Conservation (phyloP, 2,888 invertebrate species). For the Cistogaster globosa region DNA sequence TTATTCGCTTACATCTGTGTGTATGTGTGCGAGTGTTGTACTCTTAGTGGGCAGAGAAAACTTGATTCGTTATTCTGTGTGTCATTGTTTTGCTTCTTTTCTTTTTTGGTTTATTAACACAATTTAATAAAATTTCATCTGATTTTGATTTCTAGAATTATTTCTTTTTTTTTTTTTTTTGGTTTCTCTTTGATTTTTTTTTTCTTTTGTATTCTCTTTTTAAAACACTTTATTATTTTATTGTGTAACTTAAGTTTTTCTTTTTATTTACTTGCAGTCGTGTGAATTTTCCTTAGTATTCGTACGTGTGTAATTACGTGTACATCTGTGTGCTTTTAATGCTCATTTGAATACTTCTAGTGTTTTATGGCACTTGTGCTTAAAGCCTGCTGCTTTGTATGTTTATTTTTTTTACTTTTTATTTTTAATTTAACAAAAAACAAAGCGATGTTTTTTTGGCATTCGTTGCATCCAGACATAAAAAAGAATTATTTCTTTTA, state of each 20-base stretch:
- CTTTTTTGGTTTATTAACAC: slow-evolving; percentile 21
- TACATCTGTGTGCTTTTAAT: slow-evolving; percentile 36
- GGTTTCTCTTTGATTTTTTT: not conserved
- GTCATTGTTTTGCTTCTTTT: not conserved
- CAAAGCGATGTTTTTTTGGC: not conserved
- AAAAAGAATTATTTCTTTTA: slow-evolving; percentile 11
- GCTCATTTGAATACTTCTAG: slow-evolving; percentile 66
- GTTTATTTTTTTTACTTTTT: not conserved
- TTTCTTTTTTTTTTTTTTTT: slow-evolving; percentile 1
- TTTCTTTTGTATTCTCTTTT: not conserved
- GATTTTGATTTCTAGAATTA: slow-evolving; percentile 30
- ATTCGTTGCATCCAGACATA: not conserved
- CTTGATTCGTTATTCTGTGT: not conserved
- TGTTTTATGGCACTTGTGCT: slow-evolving; percentile 54
- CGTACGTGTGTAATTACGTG: not conserved
- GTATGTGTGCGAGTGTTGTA: not conserved
- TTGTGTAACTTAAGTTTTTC: slow-evolving; percentile 37
- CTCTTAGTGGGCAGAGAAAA: not conserved
- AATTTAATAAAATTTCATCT: slow-evolving; percentile 40
- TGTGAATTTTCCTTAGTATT: slow-evolving; percentile 8
- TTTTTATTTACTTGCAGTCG: slow-evolving; percentile 15
- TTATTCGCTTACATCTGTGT: not conserved
- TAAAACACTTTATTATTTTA: slow-evolving; percentile 15
- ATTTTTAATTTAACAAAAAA: not conserved
- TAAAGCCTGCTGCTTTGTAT: slow-evolving; percentile 29